Conservation (phyloP, 1,140 invertebrate genomes). For the Eubasilissa regina region DNA sequence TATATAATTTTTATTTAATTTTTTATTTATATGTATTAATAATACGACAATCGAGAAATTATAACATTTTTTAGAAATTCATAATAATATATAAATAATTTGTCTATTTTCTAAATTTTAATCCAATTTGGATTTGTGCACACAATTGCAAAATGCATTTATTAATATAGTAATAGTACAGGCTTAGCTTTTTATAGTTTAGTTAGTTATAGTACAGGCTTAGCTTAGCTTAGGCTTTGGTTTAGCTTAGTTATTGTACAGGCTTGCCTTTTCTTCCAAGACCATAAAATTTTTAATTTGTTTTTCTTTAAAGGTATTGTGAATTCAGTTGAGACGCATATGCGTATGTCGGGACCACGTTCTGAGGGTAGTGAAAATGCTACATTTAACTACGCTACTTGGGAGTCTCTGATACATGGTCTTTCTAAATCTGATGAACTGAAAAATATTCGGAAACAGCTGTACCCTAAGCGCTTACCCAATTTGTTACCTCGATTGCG, state of each 20-base stretch:
- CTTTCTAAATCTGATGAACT: constrained; percentile 39
- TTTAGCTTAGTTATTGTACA: not conserved
- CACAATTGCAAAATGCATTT: too few relatives aligned
- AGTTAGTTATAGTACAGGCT: too few relatives aligned
- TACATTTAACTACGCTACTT: constrained; percentile 52
- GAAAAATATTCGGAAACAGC: constrained; percentile 36
- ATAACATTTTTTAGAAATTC: too few relatives aligned
- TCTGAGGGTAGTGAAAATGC: constrained; percentile 53
- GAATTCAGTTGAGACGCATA: constrained; percentile 84
- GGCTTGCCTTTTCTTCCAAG: not conserved
- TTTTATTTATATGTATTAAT: not conserved
- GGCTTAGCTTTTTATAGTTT: too few relatives aligned
- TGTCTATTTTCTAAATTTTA: too few relatives aligned
- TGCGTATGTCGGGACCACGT: constrained; percentile 67
- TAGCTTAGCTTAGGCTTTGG: too few relatives aligned
- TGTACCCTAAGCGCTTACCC: constrained; percentile 42
- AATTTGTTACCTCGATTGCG: not conserved
- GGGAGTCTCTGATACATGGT: constrained; percentile 53
- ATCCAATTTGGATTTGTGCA: too few relatives aligned
- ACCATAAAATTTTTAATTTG: not conserved
- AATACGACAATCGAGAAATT: too few relatives aligned
- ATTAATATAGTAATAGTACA: too few relatives aligned
- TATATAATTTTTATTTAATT: not conserved
- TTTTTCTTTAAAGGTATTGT: constrained; percentile 72
- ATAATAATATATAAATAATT: too few relatives aligned